Base-by-base conservation (phyloP, 1,140 invertebrate species). In the Anagrus nilaparvatae region DNA sequence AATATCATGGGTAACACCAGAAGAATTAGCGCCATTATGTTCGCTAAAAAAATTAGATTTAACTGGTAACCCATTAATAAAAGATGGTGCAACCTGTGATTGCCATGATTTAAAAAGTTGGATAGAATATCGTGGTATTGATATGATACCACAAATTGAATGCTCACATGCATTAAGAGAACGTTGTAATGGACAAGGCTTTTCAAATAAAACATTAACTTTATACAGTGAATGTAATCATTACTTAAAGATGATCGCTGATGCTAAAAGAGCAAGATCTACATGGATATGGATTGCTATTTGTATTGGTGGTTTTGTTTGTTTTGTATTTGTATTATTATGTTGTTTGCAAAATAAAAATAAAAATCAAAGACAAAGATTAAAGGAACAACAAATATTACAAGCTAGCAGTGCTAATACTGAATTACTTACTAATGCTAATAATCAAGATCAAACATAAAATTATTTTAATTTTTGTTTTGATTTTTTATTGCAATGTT, bases 261-360 rank as follows among this genome's bases (percentile, higher is more conserved):
- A 58, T 32, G 50, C 48, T 1, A 49, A 51, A 10, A 63, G 58
- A 33, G 55, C 59, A 0, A 49, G 58, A 1, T 47, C 50, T 3
- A 58, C 46, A 2, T 65, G 63, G 65, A 66, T 64, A 20, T 19
- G 60, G n/a, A 49, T 66, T 0, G 55, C 49, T 5, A 57, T 52
- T 1, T 56, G 57, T 41, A 38, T 66, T n/a, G 40, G 30, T 0
- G 51, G 18, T 0, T 59, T 63, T 7, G 48, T 58, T 3, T 16
- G 50, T 3, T 37, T 40, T 7, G 14, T 62, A 5, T 58, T 63
- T 25, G n/a, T 61, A 0, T 36, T 31, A 0, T 49, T 67, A 0
- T 60, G 54, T 33, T 67, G 58, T 28, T 50, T 68, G 6, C 64
- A 63, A 41, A 65, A 55, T 28, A 44, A 50, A 7, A 66, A 67